phyloP scores from a whole-genome alignment of 1,140 invertebrate species.

The Drosophila parabipectinata region DNA sequence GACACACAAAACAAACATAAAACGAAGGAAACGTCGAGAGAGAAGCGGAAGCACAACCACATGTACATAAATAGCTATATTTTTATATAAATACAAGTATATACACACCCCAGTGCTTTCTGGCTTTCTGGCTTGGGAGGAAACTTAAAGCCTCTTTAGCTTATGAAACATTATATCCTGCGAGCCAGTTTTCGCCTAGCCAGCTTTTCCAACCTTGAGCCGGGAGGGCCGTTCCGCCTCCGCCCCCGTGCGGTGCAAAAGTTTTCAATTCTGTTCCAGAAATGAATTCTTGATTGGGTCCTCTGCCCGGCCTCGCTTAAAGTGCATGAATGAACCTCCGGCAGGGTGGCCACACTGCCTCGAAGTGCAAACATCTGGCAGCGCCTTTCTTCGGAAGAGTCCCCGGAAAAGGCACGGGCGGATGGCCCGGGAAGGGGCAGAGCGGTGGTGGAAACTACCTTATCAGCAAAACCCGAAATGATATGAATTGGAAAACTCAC shows the following conservation, averaged over 20 bases:
- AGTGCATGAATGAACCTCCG: not conserved
- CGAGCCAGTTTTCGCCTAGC: slow-evolving; percentile 22
- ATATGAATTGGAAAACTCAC: slow-evolving; percentile 47
- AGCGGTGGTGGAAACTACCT: slow-evolving; percentile 34
- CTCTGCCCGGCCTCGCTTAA: not conserved
- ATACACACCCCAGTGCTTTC: not conserved
- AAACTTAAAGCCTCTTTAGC: slow-evolving; percentile 80
- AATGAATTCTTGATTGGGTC: slow-evolving; percentile 52
- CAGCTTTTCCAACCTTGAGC: not conserved
- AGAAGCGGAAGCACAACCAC: slow-evolving; percentile 14
- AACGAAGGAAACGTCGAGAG: slow-evolving; percentile 44
- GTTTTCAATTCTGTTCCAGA: slow-evolving; percentile 48
- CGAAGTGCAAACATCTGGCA: slow-evolving; percentile 42
- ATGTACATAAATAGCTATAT: not conserved
- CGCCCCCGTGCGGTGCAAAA: slow-evolving; percentile 23
- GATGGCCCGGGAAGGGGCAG: not conserved
- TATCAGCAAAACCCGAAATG: slow-evolving; percentile 41
- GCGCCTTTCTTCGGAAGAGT: slow-evolving; percentile 17
- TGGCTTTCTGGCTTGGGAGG: slow-evolving; percentile 29
- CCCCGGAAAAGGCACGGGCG: slow-evolving; percentile 1
- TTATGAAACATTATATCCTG: slow-evolving; percentile 71
- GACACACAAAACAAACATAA: slow-evolving; percentile 76
- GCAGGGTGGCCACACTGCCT: slow-evolving; percentile 25
- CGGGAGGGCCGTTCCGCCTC: not conserved
- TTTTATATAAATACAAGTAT: slow-evolving; percentile 3